Conservation (phyloP, 2,888 invertebrate genomes). For the Mechanitis messenoides region DNA sequence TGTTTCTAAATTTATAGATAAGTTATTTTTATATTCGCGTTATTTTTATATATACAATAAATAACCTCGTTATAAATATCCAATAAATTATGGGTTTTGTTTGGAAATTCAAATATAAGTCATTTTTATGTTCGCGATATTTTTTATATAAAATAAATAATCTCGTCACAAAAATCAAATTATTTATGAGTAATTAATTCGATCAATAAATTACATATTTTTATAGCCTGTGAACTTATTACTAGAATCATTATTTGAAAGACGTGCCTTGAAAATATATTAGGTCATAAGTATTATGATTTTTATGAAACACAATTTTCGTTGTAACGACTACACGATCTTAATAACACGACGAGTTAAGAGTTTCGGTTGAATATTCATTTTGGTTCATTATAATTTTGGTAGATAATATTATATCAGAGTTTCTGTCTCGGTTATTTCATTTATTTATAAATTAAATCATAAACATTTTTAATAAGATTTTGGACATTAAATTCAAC, state of each 20-base stretch:
- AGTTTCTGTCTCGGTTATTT: conserved; percentile 44
- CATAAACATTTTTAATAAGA: not conserved
- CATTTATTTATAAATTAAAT: conserved; percentile 5
- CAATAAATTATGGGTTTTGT: too few species aligned
- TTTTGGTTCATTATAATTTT: conserved; percentile 71
- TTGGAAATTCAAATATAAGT: not conserved
- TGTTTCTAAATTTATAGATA: not conserved
- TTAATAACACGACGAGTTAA: conserved; percentile 70
- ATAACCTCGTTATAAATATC: not conserved
- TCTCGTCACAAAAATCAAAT: too few species aligned
- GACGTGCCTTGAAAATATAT: conserved; percentile 69
- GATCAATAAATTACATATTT: conserved; percentile 32
- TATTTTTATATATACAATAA: conserved; percentile 1
- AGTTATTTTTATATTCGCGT: conserved; percentile 10
- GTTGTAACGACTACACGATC: conserved; percentile 71
- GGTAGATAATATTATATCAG: conserved; percentile 70
- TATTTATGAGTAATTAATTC: not conserved
- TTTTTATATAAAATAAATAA: too few species aligned
- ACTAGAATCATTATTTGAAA: conserved; percentile 57
- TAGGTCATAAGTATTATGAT: conserved; percentile 72
- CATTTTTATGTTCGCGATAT: not conserved
- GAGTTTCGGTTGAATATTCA: conserved; percentile 74
- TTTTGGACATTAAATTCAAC: not conserved
- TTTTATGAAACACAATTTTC: conserved; percentile 75
- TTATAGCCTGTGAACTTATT: conserved; percentile 23